These are phyloP conservation scores for Leptosomus discolor DNA, from an alignment of 2,113 vertebrate genomes.

Conservation along the genomic window DNA sequence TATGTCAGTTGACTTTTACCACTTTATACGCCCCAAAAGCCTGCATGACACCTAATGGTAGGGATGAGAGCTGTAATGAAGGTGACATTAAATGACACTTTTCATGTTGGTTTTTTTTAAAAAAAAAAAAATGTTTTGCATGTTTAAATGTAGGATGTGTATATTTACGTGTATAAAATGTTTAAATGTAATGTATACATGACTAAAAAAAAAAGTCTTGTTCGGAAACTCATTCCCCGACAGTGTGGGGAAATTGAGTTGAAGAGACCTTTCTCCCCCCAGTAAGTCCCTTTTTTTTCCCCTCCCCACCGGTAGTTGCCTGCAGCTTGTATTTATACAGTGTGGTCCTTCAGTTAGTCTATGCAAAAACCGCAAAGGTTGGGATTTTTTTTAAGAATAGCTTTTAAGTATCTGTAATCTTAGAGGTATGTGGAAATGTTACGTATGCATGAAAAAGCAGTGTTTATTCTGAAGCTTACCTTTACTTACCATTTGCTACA, in stretches of 20 bases:
- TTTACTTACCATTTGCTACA: not conserved
- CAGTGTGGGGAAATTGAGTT: not conserved
- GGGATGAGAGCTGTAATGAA: not conserved
- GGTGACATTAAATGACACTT: not conserved
- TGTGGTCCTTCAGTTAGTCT: not conserved
- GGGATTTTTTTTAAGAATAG: not conserved
- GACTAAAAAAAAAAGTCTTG: not conserved
- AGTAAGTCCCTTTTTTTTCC: not conserved
- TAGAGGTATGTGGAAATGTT: not conserved
- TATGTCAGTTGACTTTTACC: not conserved
- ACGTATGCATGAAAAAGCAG: not conserved
- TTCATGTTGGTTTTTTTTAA: not conserved
- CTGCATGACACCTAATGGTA: not conserved
- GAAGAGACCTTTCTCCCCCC: rapidly evolving
- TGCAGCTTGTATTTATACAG: not conserved
- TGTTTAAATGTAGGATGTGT: not conserved
- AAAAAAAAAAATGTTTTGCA: not conserved
- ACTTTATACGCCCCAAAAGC: not conserved
- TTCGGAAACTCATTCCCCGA: not conserved
- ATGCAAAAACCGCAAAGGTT: rapidly evolving
- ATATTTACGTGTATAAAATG: not conserved
- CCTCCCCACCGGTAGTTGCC: rapidly evolving
- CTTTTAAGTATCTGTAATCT: not conserved
- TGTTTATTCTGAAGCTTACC: not conserved
- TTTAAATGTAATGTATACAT: not conserved